A percentile compares a stretch with the other conserved stretches of the same genome.
phyloP scores from a whole-genome alignment of 1,140 invertebrate species.

The Heterodera schachtii region DNA sequence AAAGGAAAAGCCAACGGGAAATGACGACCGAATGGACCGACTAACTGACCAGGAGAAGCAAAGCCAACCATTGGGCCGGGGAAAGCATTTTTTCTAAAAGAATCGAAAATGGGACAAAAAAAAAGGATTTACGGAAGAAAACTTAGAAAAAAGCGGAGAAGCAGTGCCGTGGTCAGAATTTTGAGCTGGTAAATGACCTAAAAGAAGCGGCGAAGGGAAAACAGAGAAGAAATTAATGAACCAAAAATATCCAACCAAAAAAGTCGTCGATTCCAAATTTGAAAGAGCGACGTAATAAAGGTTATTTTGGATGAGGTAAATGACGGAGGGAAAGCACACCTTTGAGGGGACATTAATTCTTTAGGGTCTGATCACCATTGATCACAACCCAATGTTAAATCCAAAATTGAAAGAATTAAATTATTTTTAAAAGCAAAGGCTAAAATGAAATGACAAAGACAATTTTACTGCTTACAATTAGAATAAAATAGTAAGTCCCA shows the following conservation, averaged over 20 bases:
- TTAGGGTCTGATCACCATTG: too few relatives aligned
- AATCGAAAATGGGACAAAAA: conserved; percentile 44
- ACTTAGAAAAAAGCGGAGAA: conserved; percentile 57
- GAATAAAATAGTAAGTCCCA: conserved; percentile 11
- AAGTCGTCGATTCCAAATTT: conserved; percentile 54
- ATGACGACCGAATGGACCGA: background rate
- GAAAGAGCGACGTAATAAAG: conserved; percentile 53
- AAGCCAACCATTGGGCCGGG: conserved; percentile 29
- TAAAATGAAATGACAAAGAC: too few relatives aligned
- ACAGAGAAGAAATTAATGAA: background rate
- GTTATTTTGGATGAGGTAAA: conserved; percentile 53
- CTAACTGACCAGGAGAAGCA: conserved; percentile 12
- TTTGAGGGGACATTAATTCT: background rate
- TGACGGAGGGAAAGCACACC: conserved; percentile 43
- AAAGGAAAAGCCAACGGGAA: too few relatives aligned
- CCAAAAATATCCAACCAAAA: conserved; percentile 45
- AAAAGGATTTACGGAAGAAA: conserved; percentile 40
- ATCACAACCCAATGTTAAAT: too few relatives aligned
- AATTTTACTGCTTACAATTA: background rate
- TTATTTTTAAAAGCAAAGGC: too few relatives aligned
- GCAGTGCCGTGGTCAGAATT: conserved; percentile 62
- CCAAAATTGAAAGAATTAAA: too few relatives aligned
- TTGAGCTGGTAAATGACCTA: conserved; percentile 64
- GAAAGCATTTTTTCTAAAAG: conserved; percentile 16
- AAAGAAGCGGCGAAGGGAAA: conserved; percentile 37